Percentiles rank a stretch among this genome's conserved stretches.
Evolutionary conservation across 2,888 invertebrate genomes (phyloP).

Genomic region (Ornithoptera alexandrae): DNA sequence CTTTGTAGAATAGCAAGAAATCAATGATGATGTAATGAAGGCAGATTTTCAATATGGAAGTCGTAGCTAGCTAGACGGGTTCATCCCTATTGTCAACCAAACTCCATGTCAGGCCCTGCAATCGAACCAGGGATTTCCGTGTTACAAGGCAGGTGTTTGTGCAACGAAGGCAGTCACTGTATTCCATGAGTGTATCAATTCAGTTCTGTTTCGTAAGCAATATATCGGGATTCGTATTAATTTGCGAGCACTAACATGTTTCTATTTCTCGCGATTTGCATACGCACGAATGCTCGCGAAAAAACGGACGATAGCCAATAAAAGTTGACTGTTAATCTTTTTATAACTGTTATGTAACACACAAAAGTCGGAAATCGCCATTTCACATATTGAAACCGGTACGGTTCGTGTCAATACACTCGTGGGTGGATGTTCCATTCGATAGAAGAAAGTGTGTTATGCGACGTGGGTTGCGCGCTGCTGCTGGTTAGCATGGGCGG

Average conservation of each 20-base stretch:
- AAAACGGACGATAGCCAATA: slow-evolving; percentile 24
- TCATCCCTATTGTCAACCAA: too few species aligned
- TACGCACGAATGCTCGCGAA: slow-evolving; percentile 23
- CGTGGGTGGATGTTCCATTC: slow-evolving; percentile 67
- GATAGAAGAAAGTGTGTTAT: slow-evolving; percentile 68
- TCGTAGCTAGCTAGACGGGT: too few species aligned
- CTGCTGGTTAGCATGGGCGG: slow-evolving; percentile 19
- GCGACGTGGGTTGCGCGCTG: slow-evolving; percentile 39
- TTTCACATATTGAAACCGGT: slow-evolving; percentile 67
- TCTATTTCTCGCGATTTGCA: slow-evolving; percentile 19
- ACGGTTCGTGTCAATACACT: slow-evolving; percentile 64
- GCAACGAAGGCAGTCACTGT: too few species aligned
- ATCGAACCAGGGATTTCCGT: too few species aligned
- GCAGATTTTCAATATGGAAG: too few species aligned
- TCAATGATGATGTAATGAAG: too few species aligned
- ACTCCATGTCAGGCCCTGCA: too few species aligned
- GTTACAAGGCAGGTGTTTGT: too few species aligned
- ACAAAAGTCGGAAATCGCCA: slow-evolving; percentile 62
- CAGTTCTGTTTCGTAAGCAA: not conserved
- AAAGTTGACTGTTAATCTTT: slow-evolving; percentile 42
- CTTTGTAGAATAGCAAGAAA: too few species aligned
- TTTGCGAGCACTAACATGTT: slow-evolving; percentile 16
- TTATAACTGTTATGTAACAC: slow-evolving; percentile 57
- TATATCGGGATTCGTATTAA: slow-evolving; percentile 5
- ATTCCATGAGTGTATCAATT: too few species aligned